Evolutionary conservation across 2,888 invertebrate genomes (phyloP), one percentile per base, ranked within the genome.

Genomic region (Subacronicta megacephala): DNA sequence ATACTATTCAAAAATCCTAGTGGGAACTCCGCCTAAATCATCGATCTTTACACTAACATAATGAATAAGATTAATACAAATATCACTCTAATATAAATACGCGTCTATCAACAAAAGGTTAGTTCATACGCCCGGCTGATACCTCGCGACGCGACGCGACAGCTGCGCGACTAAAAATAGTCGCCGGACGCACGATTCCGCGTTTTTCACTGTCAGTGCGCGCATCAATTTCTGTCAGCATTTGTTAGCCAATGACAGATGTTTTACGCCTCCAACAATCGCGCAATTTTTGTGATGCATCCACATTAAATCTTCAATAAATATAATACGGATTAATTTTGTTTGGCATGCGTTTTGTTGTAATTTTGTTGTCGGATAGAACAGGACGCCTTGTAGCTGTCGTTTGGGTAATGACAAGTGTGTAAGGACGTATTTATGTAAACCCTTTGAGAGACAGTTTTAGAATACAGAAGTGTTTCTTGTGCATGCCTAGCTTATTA

Each of bases 221-320:
- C 88, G 82, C 93, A 93, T 93, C 93, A 93, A 93, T 93, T 90
- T 78, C 91, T 90, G 93, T 93, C 93, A 76, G 82, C 88, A 88
- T 92, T 90, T 89, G 92, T 93, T 93, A 91, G 85, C 87, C 88
- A 93, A 91, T 93, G 93, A 93, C 92, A 92, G 90, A 92, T 91
- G 90, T 83, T 89, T 87, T 85, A 90, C 91, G 89, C 90, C 88
- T 90, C 85, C 74, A 62, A 73, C 75, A 69, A 64, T 70, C 55
- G 51, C 42, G 35, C 75, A 66, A 68, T 64, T 75, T 68, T 72
- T 62, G 23, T 46, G 16, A 10, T 54, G 55, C 64, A 20, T 23
- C 26, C 42, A 13, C 37, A 42, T 46, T 62, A 54, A 65, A 53
- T 67, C 67, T 73, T 84, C 31, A 72, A 57, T 43, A 3, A 37